Evolutionary conservation across 2,888 invertebrate genomes (phyloP), one percentile per base, ranked within the genome.

Genomic region (Gandaritis pyraliata): DNA sequence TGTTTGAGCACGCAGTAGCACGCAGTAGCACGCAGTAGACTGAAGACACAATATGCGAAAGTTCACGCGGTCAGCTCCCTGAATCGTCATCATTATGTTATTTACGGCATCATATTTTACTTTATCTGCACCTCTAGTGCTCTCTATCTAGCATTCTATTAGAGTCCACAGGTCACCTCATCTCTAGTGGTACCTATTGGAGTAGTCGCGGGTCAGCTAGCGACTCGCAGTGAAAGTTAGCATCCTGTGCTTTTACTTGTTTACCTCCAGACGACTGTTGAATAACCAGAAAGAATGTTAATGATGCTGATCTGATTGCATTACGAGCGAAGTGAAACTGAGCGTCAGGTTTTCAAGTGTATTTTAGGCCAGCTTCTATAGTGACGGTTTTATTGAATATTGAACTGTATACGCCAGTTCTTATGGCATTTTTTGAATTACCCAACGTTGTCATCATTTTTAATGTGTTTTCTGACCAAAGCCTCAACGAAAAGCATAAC

Each of bases 61-160:
- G 53, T 66, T 54, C 52, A 55, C 51, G 61, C 64, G 51, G 64
- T 65, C 60, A 51, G 38, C 33, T 54, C 52, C n/a, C 15, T 53
- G 45, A 53, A 58, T 60, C 50, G 47, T 51, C 58, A 43, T 41
- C 46, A 51, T 43, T 54, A 61, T 55, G 45, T 59, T 48, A 55
- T 58, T 65, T 55, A 55, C 56, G 43, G 36, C 36, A 29, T 38
- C 33, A 52, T 33, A 33, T 38, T 16, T 12, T 16, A 33, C 12
- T 33, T 46, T 54, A 54, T 54, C 54, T 38, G 23, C 51, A 7
- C 11, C 23, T 39, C 50, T 50, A 50, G 23, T 30, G 30, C 47
- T n/a, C 47, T 2, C 39, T 39, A 39, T 8, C 18, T 55, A 55
- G 45, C 46, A 15, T 10, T 48, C 18, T 56, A 48, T 39, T 48